Percentiles rank a stretch among this genome's conserved stretches.
Conservation (phyloP, 2,888 invertebrate genomes). For the Nemotelus nigrinus region DNA sequence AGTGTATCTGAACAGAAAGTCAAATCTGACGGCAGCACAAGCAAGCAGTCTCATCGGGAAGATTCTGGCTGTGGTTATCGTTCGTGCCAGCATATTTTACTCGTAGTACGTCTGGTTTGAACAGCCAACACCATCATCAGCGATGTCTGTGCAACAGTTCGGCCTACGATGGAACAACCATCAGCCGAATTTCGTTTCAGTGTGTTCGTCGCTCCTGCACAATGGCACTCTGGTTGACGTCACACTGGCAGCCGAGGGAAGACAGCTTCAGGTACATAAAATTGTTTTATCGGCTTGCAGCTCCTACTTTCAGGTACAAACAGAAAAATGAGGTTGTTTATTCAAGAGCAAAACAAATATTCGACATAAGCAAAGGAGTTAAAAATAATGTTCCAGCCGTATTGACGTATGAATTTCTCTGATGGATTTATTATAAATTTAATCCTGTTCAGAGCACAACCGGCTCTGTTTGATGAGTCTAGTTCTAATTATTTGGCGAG, state of each 20-base stretch:
- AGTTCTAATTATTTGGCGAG: too few species aligned
- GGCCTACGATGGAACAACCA: constrained; percentile 93
- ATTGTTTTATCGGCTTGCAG: constrained; percentile 91
- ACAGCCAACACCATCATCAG: background rate
- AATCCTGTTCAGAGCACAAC: too few species aligned
- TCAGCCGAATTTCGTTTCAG: constrained; percentile 88
- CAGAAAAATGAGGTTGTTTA: background rate
- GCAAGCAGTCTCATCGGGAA: too few species aligned
- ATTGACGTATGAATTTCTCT: too few species aligned
- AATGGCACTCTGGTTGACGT: constrained; percentile 89
- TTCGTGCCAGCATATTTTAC: too few species aligned
- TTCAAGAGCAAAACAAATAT: background rate
- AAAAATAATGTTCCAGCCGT: background rate
- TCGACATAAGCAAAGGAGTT: background rate
- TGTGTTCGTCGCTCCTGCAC: constrained; percentile 84
- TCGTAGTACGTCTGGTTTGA: too few species aligned
- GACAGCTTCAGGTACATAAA: constrained; percentile 88
- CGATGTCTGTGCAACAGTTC: constrained; percentile 80
- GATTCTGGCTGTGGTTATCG: too few species aligned
- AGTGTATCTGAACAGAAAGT: too few species aligned
- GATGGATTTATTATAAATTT: too few species aligned
- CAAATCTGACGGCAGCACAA: too few species aligned
- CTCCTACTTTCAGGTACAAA: constrained; percentile 86
- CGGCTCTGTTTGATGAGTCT: too few species aligned
- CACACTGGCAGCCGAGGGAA: constrained; percentile 89